Conservation (phyloP, 2,888 invertebrate genomes). For the Opisthograptis luteolata region DNA sequence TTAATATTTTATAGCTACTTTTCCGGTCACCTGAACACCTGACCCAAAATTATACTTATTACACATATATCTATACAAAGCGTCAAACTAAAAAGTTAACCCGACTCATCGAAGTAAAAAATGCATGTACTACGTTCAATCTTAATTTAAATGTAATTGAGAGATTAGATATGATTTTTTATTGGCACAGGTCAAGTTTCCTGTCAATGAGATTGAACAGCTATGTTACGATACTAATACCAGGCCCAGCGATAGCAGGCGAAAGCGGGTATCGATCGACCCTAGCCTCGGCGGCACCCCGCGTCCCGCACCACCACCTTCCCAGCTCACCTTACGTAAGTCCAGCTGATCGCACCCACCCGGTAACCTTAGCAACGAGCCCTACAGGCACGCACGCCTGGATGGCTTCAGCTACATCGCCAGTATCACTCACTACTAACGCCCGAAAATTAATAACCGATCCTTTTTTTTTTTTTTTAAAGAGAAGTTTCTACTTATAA, state of each 20-base stretch:
- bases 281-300: conserved; percentile 65
- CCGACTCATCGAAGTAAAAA: no score
- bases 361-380: conserved; percentile 80
- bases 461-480: no score
- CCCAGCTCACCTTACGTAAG: conserved; percentile 77
- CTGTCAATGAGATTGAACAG: conserved; percentile 38
- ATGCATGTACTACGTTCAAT: no score
- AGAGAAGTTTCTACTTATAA: no score
- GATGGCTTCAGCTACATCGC: conserved; percentile 37
- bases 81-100: conserved; percentile 24
- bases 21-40: conserved; percentile 19
- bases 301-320: conserved; percentile 45
- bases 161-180: conserved; percentile 19
- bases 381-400: conserved; percentile 61
- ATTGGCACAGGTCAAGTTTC: conserved; percentile 30
- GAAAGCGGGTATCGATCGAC: conserved; percentile 79
- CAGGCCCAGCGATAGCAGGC: conserved; percentile 67
- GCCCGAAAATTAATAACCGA: no score
- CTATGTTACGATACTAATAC: conserved; percentile 54
- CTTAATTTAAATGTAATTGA: no score
- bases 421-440: no score
- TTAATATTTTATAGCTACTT: conserved; percentile 12
- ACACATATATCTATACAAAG: no score
- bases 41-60: conserved; percentile 29
- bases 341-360: conserved; percentile 82